These are phyloP conservation scores for Ceratosolen solmsi DNA, from an alignment of 1,140 invertebrate genomes.

Conservation along the genomic window DNA sequence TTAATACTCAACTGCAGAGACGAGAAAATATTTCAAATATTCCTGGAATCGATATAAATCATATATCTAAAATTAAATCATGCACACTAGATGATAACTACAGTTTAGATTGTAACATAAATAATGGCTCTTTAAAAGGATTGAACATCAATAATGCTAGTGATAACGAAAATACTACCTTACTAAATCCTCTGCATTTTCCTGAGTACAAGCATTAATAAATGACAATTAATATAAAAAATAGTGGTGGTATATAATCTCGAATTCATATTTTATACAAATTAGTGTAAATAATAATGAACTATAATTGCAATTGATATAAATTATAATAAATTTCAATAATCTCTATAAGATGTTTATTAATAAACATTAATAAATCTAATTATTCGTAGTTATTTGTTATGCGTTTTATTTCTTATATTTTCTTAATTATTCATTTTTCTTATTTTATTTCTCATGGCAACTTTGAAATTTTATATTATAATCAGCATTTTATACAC, in stretches of 20 bases:
- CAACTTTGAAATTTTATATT: too few species aligned
- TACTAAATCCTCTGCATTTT: slow-evolving; percentile 71
- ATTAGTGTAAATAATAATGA: slow-evolving; percentile 72
- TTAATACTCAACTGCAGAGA: slow-evolving; percentile 68
- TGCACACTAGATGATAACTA: slow-evolving; percentile 70
- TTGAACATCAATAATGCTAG: slow-evolving; percentile 71
- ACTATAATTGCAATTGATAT: slow-evolving; percentile 54
- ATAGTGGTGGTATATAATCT: slow-evolving; percentile 71
- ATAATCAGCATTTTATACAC: too few species aligned
- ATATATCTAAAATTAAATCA: slow-evolving; percentile 70
- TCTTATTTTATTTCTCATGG: too few species aligned
- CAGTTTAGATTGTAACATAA: slow-evolving; percentile 74
- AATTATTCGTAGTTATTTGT: background rate
- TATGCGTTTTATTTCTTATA: background rate
- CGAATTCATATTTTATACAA: slow-evolving; percentile 72
- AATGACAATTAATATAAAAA: slow-evolving; percentile 69
- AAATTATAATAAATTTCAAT: background rate
- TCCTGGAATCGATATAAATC: slow-evolving; percentile 69
- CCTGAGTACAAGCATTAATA: slow-evolving; percentile 75
- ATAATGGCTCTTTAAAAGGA: slow-evolving; percentile 68
- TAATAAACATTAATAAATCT: slow-evolving; percentile 10
- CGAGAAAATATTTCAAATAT: slow-evolving; percentile 65
- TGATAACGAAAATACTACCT: slow-evolving; percentile 73
- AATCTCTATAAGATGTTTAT: slow-evolving; percentile 8
- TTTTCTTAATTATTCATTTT: background rate